Base-by-base conservation (phyloP, 2,888 invertebrate genomes). In the Brenthis daphne region DNA sequence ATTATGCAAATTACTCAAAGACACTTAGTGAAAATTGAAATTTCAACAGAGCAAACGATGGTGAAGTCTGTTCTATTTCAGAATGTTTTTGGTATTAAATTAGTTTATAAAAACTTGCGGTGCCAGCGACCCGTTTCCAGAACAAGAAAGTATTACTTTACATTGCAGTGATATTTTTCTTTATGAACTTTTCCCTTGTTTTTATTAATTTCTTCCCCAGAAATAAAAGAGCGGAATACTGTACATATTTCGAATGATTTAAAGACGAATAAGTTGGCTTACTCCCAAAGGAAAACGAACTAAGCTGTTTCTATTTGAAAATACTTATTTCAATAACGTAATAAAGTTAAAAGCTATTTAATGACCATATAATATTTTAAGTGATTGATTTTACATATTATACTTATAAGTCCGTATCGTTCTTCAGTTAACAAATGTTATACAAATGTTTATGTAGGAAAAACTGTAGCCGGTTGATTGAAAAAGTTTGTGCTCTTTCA, bases 121-220 rank as follows among this genome's bases (percentile, higher is more conserved):
- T 72, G 58, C 61, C 64, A 68, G 66, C 68, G 67, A 67, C 69
- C 72, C 75, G 75, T 75, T 74, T 73, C 75, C 68, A 79, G 80
- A 85, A 80, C 77, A 84, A 80, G 85, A 83, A 82, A 79, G 80
- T 84, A 84, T 85, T 85, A 86, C 81, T 87, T 85, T 85, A 81
- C 84, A 82, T 81, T 88, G 86, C 87, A 85, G 86, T 86, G 85
- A 87, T 86, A 89, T 87, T 88, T 87, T 89, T 88, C 88, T 88
- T 89, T 87, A 88, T 87, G 84, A 86, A 86, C 82, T 82, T 81
- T 76, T 82, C 75, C 81, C 80, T 80, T 85, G 84, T 86, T 88
- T 86, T 88, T 85, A 88, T 88, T 88, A 89, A 88, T 88, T 86
- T 80, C 77, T 82, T 82, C 80, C 80, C 80, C 74, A 77, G 76